A percentile compares a stretch with the other conserved stretches of the same genome.
Evolutionary conservation across 2,888 invertebrate genomes (phyloP).

Genomic region (Pterostichus madidus): DNA sequence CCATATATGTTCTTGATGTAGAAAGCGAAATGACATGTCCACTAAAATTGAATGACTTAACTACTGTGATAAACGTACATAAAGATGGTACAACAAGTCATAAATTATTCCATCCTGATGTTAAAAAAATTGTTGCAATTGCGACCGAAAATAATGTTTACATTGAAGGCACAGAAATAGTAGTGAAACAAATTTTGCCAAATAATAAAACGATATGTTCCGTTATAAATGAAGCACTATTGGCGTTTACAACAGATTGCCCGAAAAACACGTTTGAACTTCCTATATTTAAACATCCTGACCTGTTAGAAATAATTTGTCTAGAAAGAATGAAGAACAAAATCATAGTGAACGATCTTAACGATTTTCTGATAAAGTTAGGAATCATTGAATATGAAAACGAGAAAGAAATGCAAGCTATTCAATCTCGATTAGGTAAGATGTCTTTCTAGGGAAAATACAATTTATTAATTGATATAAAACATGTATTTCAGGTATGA

Average conservation of each 20-base stretch:
- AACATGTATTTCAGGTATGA: too few species aligned
- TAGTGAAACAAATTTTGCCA: not conserved
- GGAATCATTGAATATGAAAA: not conserved
- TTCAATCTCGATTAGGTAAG: too few species aligned
- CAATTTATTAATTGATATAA: too few species aligned
- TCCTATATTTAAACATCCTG: conserved; percentile 16
- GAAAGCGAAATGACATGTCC: not conserved
- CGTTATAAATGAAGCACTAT: not conserved
- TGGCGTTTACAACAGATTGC: not conserved
- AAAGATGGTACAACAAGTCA: not conserved
- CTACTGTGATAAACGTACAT: not conserved
- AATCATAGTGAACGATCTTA: not conserved
- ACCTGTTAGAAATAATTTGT: conserved; percentile 10
- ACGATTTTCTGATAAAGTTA: not conserved
- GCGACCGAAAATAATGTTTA: not conserved
- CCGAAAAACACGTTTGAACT: not conserved
- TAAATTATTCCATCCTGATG: too few species aligned
- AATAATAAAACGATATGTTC: not conserved
- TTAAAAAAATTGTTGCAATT: too few species aligned
- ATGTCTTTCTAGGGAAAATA: too few species aligned
- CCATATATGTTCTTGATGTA: not conserved
- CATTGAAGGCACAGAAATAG: not conserved
- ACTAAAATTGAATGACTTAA: not conserved
- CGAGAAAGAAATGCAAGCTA: too few species aligned
- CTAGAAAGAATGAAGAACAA: not conserved